Base-by-base conservation (phyloP, 2,797 vertebrate species). In the Gallirallus australis region DNA sequence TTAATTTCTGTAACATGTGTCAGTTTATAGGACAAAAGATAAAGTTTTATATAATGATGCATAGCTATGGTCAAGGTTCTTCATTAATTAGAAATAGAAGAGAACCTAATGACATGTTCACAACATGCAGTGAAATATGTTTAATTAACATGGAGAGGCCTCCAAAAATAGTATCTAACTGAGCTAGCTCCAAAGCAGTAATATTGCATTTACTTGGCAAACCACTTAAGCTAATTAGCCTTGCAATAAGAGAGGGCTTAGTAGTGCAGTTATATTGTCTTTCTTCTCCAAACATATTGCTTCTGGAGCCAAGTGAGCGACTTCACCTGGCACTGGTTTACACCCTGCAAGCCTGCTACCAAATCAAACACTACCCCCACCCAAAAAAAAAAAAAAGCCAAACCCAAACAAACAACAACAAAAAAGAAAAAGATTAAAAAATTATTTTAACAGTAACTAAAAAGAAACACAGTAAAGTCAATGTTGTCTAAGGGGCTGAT, bases 181-280 rank as follows among this genome's bases (percentile, higher is more conserved):
- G 86, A 94, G 95, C 73, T 84, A 95, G 80, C 83, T 96, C 93
- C 88, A 94, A 92, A 96, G 94, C 94, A 79, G 66, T 94, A 96
- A 97, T 96, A 94, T 79, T 94, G 77, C 93, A 93, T 87, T 95
- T 96, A 82, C 95, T 96, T 96, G 96, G 94, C 93, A 95, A 96
- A 86, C 90, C 90, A 95, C 94, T 93, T 96, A 63, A 94, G 84
- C 81, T 97, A 96, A 96, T 97, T 96, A 96, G 93, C 90, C 86
- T 86, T 92, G 90, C 92, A 89, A 66, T 16, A 60, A 93, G 82
- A 90, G 56, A n/a, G 42, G 52, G 48, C 60, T 96, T 82, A 92
- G 86, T 40, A 86, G 81, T 88, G 94, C 70, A n/a, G 86, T 90
- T 84, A 86, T 76, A 90, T 81, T 95, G 92, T 93, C 88, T 91